Conservation (phyloP, 2,113 vertebrate genomes). For the Sinocyclocheilus rhinocerous region DNA sequence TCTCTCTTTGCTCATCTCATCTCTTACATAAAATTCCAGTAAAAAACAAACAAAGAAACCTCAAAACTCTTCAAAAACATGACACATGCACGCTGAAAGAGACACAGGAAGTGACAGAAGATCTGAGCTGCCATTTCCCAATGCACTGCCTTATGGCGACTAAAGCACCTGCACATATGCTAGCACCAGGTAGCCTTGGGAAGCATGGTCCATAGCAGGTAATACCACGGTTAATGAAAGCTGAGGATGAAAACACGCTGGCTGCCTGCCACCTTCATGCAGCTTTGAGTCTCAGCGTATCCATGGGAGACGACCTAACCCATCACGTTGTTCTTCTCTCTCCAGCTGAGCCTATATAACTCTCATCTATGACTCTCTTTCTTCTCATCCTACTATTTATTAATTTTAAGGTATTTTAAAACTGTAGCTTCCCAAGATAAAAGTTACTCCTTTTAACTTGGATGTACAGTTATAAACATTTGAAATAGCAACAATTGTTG, state of each 20-base stretch:
- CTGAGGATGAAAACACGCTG: conserved; percentile 42
- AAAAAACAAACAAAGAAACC: not conserved
- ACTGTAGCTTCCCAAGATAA: not conserved
- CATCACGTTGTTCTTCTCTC: conserved; percentile 34
- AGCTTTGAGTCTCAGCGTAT: conserved; percentile 26
- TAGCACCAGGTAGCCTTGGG: conserved; percentile 46
- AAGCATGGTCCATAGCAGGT: conserved; percentile 49
- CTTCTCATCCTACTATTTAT: conserved; percentile 3
- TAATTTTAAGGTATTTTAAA: not conserved
- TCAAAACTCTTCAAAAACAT: not conserved
- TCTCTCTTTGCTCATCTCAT: not conserved
- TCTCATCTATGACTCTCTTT: conserved; percentile 20
- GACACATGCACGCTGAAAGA: not conserved
- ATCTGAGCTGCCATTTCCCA: not conserved
- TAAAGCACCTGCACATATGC: conserved; percentile 53
- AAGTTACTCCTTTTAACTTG: too few relatives aligned
- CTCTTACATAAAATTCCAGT: not conserved
- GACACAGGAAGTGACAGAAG: not conserved
- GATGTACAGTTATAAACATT: not conserved
- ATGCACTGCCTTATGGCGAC: conserved; percentile 20
- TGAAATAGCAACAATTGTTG: not conserved
- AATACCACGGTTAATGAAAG: conserved; percentile 51
- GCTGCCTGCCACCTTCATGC: conserved; percentile 40
- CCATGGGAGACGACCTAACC: conserved; percentile 32
- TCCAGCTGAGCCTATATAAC: conserved; percentile 34